Evolutionary conservation across 2,113 vertebrate genomes (phyloP).

Genomic region (Rhea americana): DNA sequence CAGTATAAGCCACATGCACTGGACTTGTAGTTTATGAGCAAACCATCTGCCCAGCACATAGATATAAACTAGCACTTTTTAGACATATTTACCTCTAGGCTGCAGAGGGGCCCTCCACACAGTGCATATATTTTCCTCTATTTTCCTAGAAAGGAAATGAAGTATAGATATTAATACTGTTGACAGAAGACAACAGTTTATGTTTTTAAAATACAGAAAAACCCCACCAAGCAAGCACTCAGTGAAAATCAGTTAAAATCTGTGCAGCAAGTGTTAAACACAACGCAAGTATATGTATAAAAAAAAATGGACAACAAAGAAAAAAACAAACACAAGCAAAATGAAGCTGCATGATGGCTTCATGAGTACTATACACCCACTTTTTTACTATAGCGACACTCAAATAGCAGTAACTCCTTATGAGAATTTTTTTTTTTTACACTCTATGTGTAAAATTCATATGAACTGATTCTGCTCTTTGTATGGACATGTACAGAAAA

Average conservation of each 20-base stretch:
- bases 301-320: no score
- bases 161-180: no score
- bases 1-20: rapidly evolving
- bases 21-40: not conserved
- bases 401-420: not conserved
- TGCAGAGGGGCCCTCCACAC: not conserved
- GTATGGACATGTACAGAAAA: not conserved
- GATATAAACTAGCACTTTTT: not conserved
- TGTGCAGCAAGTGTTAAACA: not conserved
- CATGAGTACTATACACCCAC: not conserved
- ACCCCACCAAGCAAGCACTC: not conserved
- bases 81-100: not conserved
- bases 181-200: not conserved
- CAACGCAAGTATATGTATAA: not conserved
- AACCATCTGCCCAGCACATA: not conserved
- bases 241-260: not conserved
- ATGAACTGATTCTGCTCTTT: not conserved
- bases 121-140: not conserved
- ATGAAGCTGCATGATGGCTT: not conserved
- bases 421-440: not conserved
- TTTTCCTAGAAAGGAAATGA: not conserved
- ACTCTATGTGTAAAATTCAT: not conserved
- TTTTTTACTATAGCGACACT: not conserved
- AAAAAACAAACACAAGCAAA: not conserved
- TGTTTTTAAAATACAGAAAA: not conserved